These are phyloP conservation scores for Poecilia gillii DNA, from an alignment of 2,797 vertebrate species.

Conservation along the genomic window DNA sequence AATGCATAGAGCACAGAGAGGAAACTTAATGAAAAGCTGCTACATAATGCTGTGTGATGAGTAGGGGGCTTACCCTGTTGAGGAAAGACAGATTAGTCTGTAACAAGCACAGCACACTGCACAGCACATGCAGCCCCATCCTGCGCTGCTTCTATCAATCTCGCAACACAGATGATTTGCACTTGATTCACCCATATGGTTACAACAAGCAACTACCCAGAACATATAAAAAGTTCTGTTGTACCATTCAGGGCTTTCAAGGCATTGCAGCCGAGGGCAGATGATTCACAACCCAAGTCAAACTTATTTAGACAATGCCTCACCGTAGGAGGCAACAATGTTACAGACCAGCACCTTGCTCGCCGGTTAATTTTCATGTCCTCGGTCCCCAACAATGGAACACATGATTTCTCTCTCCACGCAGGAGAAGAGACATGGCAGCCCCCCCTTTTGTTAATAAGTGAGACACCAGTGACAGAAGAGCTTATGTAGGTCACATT, in stretches of 20 bases:
- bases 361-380: constrained; percentile 66
- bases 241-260: background rate
- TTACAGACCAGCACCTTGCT: constrained; percentile 69
- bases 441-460: constrained; percentile 63
- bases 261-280: constrained; percentile 13
- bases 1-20: no score
- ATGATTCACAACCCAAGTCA: constrained; percentile 46
- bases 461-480: constrained; percentile 66
- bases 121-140: no score
- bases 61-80: no score
- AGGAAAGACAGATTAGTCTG: no score
- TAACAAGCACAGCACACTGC: no score
- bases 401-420: constrained; percentile 59
- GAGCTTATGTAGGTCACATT: constrained; percentile 79
- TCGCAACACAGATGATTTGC: no score
- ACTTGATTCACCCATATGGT: no score
- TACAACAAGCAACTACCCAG: background rate
- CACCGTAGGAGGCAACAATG: constrained; percentile 53
- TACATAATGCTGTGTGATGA: no score
- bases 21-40: no score
- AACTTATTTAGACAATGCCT: constrained; percentile 66
- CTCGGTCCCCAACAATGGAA: constrained; percentile 57
- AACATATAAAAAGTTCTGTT: background rate
- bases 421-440: constrained; percentile 63
- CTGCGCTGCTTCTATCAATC: no score